These are phyloP conservation scores for Drosophila dives DNA, from an alignment of 2,888 invertebrate genomes.

Conservation along the genomic window DNA sequence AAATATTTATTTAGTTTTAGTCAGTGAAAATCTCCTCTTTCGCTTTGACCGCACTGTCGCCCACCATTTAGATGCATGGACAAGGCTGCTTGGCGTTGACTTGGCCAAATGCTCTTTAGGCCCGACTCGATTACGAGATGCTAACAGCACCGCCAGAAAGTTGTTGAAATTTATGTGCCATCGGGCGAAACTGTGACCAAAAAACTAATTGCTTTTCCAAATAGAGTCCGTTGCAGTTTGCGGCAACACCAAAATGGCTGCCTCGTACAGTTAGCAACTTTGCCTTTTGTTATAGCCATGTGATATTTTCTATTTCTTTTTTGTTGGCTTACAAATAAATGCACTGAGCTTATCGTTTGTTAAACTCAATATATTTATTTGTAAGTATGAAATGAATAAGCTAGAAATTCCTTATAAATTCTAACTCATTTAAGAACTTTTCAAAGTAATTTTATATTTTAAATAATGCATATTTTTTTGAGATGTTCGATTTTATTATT, in stretches of 20 bases:
- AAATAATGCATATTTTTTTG: neutral
- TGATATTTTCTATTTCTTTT: conserved; percentile 28
- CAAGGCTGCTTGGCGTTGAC: conserved; percentile 58
- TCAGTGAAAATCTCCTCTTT: conserved; percentile 48
- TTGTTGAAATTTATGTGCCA: conserved; percentile 75
- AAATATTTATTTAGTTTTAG: conserved; percentile 78
- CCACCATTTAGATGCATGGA: conserved; percentile 71
- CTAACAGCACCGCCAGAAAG: conserved; percentile 46
- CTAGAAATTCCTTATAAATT: neutral
- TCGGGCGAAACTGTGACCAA: conserved; percentile 54
- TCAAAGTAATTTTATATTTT: too few relatives aligned
- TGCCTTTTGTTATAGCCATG: conserved; percentile 63
- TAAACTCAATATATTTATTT: neutral
- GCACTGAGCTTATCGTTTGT: conserved; percentile 32
- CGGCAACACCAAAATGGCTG: conserved; percentile 60
- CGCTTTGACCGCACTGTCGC: conserved; percentile 22
- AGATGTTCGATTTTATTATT: neutral
- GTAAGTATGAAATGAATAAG: neutral
- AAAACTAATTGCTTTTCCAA: conserved; percentile 81
- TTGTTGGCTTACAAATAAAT: conserved; percentile 32
- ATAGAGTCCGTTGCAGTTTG: conserved; percentile 69
- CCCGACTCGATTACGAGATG: conserved; percentile 57
- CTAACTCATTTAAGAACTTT: neutral
- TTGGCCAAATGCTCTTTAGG: conserved; percentile 39
- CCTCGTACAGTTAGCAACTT: conserved; percentile 53